Evolutionary conservation across 1,140 invertebrate species (phyloP).

Genomic region (Arctopsyche grandis): DNA sequence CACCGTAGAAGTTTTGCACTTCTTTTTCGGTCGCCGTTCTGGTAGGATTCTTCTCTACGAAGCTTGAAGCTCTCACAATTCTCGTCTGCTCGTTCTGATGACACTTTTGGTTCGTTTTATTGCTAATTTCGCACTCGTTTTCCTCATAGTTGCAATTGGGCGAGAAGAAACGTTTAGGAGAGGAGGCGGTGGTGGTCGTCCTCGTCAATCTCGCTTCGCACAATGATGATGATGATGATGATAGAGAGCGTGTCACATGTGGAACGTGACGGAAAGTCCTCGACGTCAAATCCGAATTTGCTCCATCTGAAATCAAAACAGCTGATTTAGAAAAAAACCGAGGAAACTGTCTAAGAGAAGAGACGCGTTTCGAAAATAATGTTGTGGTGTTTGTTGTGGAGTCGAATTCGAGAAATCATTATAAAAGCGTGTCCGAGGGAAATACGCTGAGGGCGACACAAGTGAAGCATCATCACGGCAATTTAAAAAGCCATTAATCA

Average conservation of each 20-base stretch:
- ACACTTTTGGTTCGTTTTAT: background rate
- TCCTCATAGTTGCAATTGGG: constrained; percentile 16
- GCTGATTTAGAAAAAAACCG: background rate
- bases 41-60: background rate
- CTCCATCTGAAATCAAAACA: background rate
- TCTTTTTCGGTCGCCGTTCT: constrained; percentile 26
- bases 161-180: background rate
- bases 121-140: constrained; percentile 7
- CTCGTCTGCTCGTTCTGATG: background rate
- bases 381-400: background rate
- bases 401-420: constrained; percentile 20
- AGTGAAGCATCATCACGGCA: constrained; percentile 48
- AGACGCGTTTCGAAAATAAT: constrained; percentile 7
- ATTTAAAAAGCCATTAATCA: constrained; percentile 53
- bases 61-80: background rate
- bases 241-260: background rate
- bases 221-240: background rate
- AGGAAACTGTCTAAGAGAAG: too few relatives aligned
- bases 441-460: constrained; percentile 5
- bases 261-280: background rate
- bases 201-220: constrained; percentile 2
- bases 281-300: constrained; percentile 2
- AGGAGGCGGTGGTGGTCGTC: background rate
- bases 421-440: constrained; percentile 22
- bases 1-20: constrained; percentile 3